Evolutionary conservation across 2,888 invertebrate genomes (phyloP).

Genomic region (Meghimatium bilineatum): DNA sequence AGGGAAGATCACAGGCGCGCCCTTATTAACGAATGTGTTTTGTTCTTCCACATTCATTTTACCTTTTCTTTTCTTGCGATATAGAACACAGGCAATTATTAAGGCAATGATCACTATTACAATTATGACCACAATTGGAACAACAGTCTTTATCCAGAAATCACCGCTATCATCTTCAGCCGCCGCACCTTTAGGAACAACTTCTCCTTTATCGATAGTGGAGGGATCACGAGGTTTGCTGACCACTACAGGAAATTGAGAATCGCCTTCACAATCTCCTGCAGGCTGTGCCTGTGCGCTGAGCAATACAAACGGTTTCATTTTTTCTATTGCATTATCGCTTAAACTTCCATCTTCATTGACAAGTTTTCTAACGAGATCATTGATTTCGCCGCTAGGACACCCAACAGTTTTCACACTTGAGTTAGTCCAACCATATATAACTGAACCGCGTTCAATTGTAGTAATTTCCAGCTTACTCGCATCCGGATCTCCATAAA

Average conservation of each 20-base stretch:
- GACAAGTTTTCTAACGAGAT: slow-evolving; percentile 80
- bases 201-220: slow-evolving; percentile 1
- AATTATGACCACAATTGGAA: slow-evolving; percentile 87
- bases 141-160: slow-evolving; percentile 85
- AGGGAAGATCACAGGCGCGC: slow-evolving; percentile 93
- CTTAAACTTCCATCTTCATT: slow-evolving; percentile 75
- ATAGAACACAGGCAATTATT: slow-evolving; percentile 91
- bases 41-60: slow-evolving; percentile 88
- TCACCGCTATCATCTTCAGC: slow-evolving; percentile 56
- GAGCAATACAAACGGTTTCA: slow-evolving; percentile 63
- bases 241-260: slow-evolving; percentile 57
- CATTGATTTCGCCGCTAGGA: slow-evolving; percentile 85
- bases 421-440: slow-evolving; percentile 87
- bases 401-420: slow-evolving; percentile 86
- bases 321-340: slow-evolving; percentile 59
- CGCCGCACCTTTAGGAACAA: slow-evolving; percentile 48
- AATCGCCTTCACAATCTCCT: slow-evolving; percentile 77
- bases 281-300: slow-evolving; percentile 59
- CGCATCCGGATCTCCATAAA: slow-evolving; percentile 87
- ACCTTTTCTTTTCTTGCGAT: slow-evolving; percentile 86
- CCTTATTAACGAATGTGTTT: slow-evolving; percentile 79
- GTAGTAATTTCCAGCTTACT: slow-evolving; percentile 85
- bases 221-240: slow-evolving; percentile 22
- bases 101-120: slow-evolving; percentile 91
- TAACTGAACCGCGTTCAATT: slow-evolving; percentile 81